phyloP scores from a whole-genome alignment of 2,797 vertebrate genomes.

The Sciaenops ocellatus region DNA sequence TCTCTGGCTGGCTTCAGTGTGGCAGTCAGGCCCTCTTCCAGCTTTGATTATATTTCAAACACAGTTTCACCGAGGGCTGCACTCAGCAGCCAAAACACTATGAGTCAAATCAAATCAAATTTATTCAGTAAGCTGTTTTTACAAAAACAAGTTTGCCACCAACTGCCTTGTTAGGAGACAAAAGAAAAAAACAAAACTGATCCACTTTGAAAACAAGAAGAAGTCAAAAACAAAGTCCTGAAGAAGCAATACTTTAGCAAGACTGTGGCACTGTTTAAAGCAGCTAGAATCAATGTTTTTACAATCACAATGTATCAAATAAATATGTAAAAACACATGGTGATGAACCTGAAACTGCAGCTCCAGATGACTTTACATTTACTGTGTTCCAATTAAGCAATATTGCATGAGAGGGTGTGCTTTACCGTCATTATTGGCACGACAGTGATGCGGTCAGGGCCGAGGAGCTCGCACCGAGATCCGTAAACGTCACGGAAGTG shows the following conservation, averaged over 20 bases:
- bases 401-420: no score
- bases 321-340: background rate
- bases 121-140: conserved; percentile 57
- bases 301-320: background rate
- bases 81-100: conserved; percentile 54
- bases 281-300: background rate
- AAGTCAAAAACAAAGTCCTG: background rate
- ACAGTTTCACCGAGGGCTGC: conserved; percentile 54
- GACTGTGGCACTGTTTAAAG: conserved; percentile 3
- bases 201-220: conserved; percentile 27
- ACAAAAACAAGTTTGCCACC: conserved; percentile 45
- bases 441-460: no score
- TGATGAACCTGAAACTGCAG: background rate
- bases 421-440: no score
- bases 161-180: conserved; percentile 30
- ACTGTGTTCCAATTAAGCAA: no score
- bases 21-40: conserved; percentile 49
- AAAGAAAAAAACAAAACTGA: conserved; percentile 37
- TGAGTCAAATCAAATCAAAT: conserved; percentile 64
- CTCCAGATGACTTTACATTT: background rate
- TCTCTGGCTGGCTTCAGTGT: conserved; percentile 33
- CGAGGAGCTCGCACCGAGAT: no score
- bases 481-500: no score
- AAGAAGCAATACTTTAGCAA: background rate
- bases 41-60: conserved; percentile 75